Evolutionary conservation across 1,140 invertebrate genomes (phyloP).

Genomic region (Drosophila yakuba): DNA sequence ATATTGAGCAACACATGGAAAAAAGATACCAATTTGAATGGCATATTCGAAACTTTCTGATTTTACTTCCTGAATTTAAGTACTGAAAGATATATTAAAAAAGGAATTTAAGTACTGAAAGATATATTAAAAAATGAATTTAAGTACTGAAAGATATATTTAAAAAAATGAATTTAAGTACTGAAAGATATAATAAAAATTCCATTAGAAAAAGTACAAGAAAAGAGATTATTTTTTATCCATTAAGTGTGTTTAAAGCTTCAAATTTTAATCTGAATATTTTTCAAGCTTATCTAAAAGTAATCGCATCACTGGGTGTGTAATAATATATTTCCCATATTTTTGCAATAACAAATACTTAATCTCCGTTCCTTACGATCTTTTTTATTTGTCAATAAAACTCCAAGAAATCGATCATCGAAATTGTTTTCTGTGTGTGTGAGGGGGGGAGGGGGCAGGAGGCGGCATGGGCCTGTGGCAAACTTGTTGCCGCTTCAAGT

Average conservation of each 20-base stretch:
- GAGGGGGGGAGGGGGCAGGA: conserved; percentile 1
- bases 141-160: neutral
- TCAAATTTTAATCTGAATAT: no score
- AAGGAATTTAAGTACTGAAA: neutral
- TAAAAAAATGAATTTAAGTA: neutral
- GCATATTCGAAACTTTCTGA: no score
- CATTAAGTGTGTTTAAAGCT: no score
- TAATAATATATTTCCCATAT: no score
- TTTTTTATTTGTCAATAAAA: neutral
- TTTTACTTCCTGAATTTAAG: neutral
- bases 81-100: no score
- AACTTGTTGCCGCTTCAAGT: conserved; percentile 68
- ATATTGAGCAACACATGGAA: neutral
- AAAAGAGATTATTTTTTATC: no score
- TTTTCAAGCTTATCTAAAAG: no score
- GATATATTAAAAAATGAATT: neutral
- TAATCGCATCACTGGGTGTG: no score
- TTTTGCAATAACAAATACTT: no score
- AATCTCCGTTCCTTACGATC: no score
- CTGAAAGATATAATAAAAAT: no score
- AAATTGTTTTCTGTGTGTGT: conserved; percentile 14
- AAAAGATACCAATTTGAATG: neutral
- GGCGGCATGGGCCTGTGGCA: conserved; percentile 48
- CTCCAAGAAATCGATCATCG: neutral
- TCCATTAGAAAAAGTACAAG: no score